Base-by-base conservation (phyloP, 2,888 invertebrate species). In the Phorcus lineatus region DNA sequence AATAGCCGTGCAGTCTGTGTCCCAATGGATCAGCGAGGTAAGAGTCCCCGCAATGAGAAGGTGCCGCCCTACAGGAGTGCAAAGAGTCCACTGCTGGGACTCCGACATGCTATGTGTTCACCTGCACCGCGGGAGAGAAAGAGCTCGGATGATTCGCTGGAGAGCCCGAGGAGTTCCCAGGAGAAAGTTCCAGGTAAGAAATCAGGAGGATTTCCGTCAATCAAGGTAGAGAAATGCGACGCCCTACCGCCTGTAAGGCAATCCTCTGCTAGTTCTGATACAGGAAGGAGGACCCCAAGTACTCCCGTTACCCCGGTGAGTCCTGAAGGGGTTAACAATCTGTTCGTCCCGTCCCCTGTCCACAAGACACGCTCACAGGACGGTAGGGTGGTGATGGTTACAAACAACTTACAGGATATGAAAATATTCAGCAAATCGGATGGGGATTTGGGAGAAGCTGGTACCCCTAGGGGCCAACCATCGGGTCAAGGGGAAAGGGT, bases 141-240 rank as follows among this genome's bases (percentile, higher is more conserved):
- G 6, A 31, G 52, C 4, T 53, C 66, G 16, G 53, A 52, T 6
- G 54, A 67, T 53, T 66, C 70, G 22, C 47, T 67, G 24, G 53
- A 55, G 53, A 78, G 70, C 22, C 52, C 70, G 53, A 66, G 66
- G 24, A 78, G 70, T 53, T 17, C 53, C 13, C 67, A 67, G 17
- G 40, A 36, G 28, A 52, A 47, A 11, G 36, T n/a, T 16, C 7
- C 31, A 47, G 53, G 31, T 28, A 76, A 55, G 31, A 55, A 36
- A 31, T 36, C 76, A 9, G 76, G 76, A n/a, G 70, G 24, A 6
- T 78, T 70, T 67, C 78, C 78, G n/a, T 55, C 66, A 17, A 78
- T 78, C 11, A 78, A 55, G 19, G 78, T 78, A 9, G 78, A 78
- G 17, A 78, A 53, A 47, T 78, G 78, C 52, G 78, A 78, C 52